Conservation (phyloP, 2,113 vertebrate species). For the Camarhynchus parvulus region DNA sequence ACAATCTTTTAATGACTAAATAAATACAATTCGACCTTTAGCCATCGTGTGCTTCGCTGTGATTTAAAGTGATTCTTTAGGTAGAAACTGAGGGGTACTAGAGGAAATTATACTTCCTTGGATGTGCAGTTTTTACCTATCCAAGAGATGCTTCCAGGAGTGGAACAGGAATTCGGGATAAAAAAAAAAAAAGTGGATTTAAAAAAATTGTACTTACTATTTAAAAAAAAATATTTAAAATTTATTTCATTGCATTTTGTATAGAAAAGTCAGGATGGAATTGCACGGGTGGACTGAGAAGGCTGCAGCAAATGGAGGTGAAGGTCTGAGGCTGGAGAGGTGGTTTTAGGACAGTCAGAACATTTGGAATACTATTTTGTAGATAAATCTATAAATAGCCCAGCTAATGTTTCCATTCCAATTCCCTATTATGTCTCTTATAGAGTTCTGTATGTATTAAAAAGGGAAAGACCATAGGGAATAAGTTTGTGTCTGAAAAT, state of each 20-base stretch:
- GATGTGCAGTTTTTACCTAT: background rate
- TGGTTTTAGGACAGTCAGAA: background rate
- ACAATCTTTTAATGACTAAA: background rate
- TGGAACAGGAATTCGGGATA: fast-evolving
- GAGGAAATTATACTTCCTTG: background rate
- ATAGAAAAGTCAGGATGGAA: background rate
- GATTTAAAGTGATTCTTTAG: background rate
- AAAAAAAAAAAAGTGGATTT: background rate
- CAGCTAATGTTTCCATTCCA: background rate
- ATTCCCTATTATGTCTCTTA: background rate
- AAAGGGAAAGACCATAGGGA: background rate
- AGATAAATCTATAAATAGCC: background rate
- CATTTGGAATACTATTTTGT: background rate
- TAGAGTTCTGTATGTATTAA: background rate
- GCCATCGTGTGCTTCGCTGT: background rate
- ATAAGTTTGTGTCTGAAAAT: background rate
- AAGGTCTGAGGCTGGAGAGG: background rate
- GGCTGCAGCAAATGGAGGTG: background rate
- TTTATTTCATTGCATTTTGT: background rate
- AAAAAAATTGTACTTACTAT: background rate
- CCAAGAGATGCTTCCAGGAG: background rate
- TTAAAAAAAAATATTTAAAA: background rate
- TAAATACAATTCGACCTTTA: background rate
- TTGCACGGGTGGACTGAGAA: background rate
- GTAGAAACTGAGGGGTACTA: background rate